Conservation (phyloP, 2,797 vertebrate species). For the Poeciliopsis gracilis region DNA sequence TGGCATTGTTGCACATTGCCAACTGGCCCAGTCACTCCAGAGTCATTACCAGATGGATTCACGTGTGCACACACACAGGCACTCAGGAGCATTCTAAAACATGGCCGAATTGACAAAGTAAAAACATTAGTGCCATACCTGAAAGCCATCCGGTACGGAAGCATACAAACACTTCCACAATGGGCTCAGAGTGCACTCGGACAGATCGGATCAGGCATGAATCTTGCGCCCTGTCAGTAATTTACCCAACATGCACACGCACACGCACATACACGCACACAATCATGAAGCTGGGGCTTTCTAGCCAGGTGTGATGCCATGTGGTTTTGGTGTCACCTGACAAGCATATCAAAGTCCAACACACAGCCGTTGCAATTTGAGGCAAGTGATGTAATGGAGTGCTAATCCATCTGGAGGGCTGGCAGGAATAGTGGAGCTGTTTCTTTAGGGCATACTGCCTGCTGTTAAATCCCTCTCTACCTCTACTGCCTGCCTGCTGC, state of each 20-base stretch:
- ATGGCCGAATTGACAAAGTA: conserved; percentile 28
- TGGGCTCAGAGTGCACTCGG: conserved; percentile 13
- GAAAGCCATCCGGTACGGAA: conserved; percentile 45
- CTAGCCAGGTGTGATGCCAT: conserved; percentile 44
- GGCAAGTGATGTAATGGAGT: conserved; percentile 54
- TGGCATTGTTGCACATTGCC: conserved; percentile 49
- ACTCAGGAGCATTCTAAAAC: conserved; percentile 25
- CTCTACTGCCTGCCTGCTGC: conserved; percentile 54
- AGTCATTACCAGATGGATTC: conserved; percentile 73
- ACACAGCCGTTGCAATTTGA: conserved; percentile 32
- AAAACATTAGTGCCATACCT: conserved; percentile 36
- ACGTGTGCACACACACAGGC: conserved; percentile 32
- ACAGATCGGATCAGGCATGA: conserved; percentile 40
- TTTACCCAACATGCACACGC: conserved; percentile 27
- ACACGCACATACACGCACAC: conserved; percentile 17
- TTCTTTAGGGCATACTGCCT: conserved; percentile 60
- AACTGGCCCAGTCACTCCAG: conserved; percentile 65
- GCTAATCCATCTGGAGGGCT: conserved; percentile 62
- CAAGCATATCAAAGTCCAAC: conserved; percentile 51
- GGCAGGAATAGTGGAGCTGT: conserved; percentile 35
- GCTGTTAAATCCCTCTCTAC: conserved; percentile 64
- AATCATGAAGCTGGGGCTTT: conserved; percentile 20
- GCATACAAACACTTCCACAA: conserved; percentile 19
- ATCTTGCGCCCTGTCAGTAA: conserved; percentile 40
- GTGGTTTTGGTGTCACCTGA: conserved; percentile 55